Percentiles rank a stretch among this genome's conserved stretches.
phyloP scores from a whole-genome alignment of 2,888 invertebrate genomes.

The Agonum fuliginosum region DNA sequence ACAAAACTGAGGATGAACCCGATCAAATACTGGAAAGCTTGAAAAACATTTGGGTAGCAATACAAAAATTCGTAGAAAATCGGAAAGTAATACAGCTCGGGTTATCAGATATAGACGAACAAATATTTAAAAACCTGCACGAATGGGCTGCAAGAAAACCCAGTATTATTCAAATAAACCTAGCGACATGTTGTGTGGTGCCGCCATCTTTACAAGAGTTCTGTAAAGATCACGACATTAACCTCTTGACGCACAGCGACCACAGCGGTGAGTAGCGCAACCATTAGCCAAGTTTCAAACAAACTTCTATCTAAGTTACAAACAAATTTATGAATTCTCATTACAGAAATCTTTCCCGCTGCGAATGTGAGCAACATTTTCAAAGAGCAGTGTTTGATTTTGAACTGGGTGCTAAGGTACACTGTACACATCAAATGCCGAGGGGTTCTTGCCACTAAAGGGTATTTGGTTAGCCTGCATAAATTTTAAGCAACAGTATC shows the following conservation, averaged over 20 bases:
- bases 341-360: constrained; percentile 75
- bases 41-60: constrained; percentile 83
- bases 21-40: constrained; percentile 77
- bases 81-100: constrained; percentile 85
- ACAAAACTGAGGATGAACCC: constrained; percentile 66
- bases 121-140: constrained; percentile 84
- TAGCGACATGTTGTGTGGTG: constrained; percentile 94
- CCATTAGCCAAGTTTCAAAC: no score
- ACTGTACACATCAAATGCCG: constrained; percentile 93
- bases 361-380: constrained; percentile 78
- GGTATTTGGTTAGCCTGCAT: constrained; percentile 81
- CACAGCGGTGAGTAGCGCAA: constrained; percentile 81
- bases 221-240: constrained; percentile 93
- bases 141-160: constrained; percentile 88
- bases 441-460: constrained; percentile 93
- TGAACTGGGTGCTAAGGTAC: constrained; percentile 90
- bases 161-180: constrained; percentile 92
- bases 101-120: constrained; percentile 92
- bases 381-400: constrained; percentile 70
- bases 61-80: constrained; percentile 82
- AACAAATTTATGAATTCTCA: constrained; percentile 11
- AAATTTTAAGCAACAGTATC: constrained; percentile 62
- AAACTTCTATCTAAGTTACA: no score
- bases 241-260: constrained; percentile 96
- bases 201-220: constrained; percentile 92